These are phyloP conservation scores for Temnothorax longispinosus DNA, from an alignment of 1,140 invertebrate genomes.

Conservation along the genomic window DNA sequence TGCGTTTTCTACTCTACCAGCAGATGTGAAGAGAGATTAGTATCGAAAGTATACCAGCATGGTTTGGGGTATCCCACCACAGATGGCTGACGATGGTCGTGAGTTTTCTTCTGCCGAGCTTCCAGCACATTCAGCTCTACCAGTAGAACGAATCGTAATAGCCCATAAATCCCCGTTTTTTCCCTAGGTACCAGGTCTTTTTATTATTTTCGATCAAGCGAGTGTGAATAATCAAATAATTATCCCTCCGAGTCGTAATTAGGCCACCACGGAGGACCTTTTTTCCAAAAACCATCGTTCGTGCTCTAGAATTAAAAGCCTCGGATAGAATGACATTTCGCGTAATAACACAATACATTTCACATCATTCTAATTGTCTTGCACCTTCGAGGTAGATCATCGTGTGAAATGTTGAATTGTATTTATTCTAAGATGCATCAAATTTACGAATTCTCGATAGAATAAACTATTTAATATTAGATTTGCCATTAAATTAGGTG, in stretches of 20 bases:
- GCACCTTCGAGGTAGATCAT: conserved; percentile 18
- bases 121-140: conserved; percentile 47
- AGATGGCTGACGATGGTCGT: not conserved
- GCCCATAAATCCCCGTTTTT: conserved; percentile 78
- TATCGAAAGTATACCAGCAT: not conserved
- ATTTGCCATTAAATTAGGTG: not conserved
- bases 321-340: conserved; percentile 54
- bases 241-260: conserved; percentile 77
- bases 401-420: not conserved
- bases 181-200: conserved; percentile 59
- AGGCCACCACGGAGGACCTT: conserved; percentile 77
- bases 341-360: conserved; percentile 68
- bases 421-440: not conserved
- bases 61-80: not conserved
- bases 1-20: not conserved
- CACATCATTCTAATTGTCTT: conserved; percentile 48
- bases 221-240: conserved; percentile 83
- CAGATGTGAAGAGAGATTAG: not conserved
- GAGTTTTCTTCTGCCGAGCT: not conserved
- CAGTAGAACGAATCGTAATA: conserved; percentile 79
- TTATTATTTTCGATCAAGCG: conserved; percentile 75
- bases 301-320: conserved; percentile 47
- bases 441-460: not conserved
- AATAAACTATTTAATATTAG: not conserved
- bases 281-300: conserved; percentile 66